Evolutionary conservation across 2,797 vertebrate species (phyloP), one percentile per base, ranked within the genome.

Genomic region (Carcharodon carcharias): DNA sequence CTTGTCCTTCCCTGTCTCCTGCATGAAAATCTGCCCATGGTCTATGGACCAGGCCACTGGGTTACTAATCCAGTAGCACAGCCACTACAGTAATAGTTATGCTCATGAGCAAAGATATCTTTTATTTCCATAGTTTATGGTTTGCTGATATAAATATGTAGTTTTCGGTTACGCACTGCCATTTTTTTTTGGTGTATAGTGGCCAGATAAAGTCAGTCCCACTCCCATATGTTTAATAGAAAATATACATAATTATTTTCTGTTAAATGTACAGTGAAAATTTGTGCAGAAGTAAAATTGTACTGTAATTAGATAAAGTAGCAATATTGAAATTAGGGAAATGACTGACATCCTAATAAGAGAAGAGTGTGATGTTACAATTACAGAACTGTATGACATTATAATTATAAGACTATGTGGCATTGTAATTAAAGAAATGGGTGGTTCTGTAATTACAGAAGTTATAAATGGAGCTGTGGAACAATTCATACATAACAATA

Each of bases 261-360:
- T 4, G 31, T 58, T 35, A 89, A 89, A 89, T 58, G 56, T 58
- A 31, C 56, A 58, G 65, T 63, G 58, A 18, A 92, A 92, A 92
- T 92, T 40, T 92, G 58, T 40, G 21, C 58, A 40, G 58, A 92
- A 92, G 35, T 63, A 92, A 63, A 69, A 69, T 16, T 69, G 65
- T 45, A 54, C 45, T 69, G 65, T 28, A 28, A 45, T 95, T 69
- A 71, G 65, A 95, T 23, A 50, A 69, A 73, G 65, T 50, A 69
- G 65, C 26, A 50, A 95, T 95, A 71, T 35, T 69, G 26, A 95
- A 95, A 95, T 95, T 71, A 95, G 11, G 67, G 50, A 35, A 95
- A 95, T 54, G 11, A 73, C 40, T 28, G 65, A 71, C 67, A 73
- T 71, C 63, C 26, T 73, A 71, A 54, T 69, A 95, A 71, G 23